Conservation (phyloP, 2,888 invertebrate genomes). For the Pinctada fucata region DNA sequence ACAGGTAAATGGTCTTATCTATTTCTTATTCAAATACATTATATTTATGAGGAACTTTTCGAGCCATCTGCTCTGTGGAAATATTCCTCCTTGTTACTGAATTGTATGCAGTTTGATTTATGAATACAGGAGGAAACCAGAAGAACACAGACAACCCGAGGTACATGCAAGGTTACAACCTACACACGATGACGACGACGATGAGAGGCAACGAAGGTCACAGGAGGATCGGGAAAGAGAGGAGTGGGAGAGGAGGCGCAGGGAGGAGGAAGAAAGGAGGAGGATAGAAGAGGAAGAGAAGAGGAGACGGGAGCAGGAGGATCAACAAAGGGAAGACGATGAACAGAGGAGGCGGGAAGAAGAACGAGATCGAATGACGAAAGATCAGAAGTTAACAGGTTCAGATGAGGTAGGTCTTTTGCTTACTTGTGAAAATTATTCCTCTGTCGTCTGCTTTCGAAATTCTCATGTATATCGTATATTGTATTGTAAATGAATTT, state of each 20-base stretch:
- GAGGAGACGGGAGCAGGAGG: slow-evolving; percentile 49
- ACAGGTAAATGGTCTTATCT: slow-evolving; percentile 51
- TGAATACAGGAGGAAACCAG: slow-evolving; percentile 21
- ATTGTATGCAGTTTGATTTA: too few relatives aligned
- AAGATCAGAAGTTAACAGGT: slow-evolving; percentile 44
- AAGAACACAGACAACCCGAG: slow-evolving; percentile 38
- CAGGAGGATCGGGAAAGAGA: slow-evolving; percentile 39
- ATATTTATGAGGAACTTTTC: background rate
- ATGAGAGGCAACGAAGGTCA: slow-evolving; percentile 39
- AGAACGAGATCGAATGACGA: slow-evolving; percentile 38
- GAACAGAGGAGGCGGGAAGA: slow-evolving; percentile 32
- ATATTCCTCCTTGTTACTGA: too few relatives aligned
- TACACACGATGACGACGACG: slow-evolving; percentile 40
- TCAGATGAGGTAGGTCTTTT: slow-evolving; percentile 53
- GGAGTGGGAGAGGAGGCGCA: slow-evolving; percentile 42
- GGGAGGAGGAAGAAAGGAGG: slow-evolving; percentile 45
- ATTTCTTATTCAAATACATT: background rate
- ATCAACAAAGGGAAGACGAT: slow-evolving; percentile 36
- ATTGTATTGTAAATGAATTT: too few relatives aligned
- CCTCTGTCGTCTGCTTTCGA: too few relatives aligned
- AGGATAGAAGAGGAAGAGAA: slow-evolving; percentile 48
- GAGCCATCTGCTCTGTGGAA: too few relatives aligned
- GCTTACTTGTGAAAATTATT: too few relatives aligned
- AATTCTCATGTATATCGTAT: too few relatives aligned
- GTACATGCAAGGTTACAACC: slow-evolving; percentile 36